Conservation (phyloP, 1,140 invertebrate species). For the Lycorma delicatula region DNA sequence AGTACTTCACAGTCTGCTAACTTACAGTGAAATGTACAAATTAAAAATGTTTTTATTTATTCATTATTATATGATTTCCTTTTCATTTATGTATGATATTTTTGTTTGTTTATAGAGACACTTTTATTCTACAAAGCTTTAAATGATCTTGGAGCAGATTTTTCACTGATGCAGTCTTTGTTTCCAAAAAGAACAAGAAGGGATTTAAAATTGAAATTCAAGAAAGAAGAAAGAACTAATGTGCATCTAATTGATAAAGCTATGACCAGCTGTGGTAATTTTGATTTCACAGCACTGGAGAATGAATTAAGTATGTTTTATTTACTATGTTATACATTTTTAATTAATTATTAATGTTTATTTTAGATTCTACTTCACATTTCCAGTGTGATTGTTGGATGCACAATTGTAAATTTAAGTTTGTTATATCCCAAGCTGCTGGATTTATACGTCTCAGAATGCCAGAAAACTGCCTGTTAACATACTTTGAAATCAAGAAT, state of each 20-base stretch:
- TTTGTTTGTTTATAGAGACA: slow-evolving; percentile 50
- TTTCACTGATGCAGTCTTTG: slow-evolving; percentile 74
- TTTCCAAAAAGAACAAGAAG: slow-evolving; percentile 66
- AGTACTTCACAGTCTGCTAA: no score
- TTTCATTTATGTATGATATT: no score
- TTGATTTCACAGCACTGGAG: slow-evolving; percentile 42
- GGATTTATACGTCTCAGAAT: background rate
- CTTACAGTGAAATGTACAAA: no score
- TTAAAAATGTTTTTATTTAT: background rate
- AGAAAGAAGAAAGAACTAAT: slow-evolving; percentile 53
- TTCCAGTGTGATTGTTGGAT: background rate
- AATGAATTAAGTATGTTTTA: slow-evolving; percentile 22
- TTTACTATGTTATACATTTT: background rate
- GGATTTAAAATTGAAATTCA: slow-evolving; percentile 74
- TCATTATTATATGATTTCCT: background rate
- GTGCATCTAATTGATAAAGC: slow-evolving; percentile 46
- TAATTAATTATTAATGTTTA: background rate
- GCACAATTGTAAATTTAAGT: background rate
- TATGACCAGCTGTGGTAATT: slow-evolving; percentile 41
- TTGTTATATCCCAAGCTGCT: background rate
- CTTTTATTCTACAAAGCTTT: slow-evolving; percentile 81
- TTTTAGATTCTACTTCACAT: background rate
- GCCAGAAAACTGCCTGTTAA: background rate
- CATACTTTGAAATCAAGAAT: no score
- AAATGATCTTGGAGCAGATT: slow-evolving; percentile 80